Evolutionary conservation across 2,113 vertebrate genomes (phyloP).

Genomic region (Channa maculata): DNA sequence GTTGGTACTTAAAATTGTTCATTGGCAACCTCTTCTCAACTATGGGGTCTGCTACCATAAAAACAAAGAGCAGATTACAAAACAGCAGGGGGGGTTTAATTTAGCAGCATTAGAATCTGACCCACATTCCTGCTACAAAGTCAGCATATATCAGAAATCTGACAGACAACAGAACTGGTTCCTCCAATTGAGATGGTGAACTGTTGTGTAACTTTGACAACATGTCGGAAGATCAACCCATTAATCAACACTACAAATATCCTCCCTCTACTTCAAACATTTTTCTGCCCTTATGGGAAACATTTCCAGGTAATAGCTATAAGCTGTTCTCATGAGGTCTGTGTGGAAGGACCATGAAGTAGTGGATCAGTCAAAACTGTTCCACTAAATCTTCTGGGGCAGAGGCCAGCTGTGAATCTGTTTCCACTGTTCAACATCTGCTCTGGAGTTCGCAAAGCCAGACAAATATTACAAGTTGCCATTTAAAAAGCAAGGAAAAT

Average conservation of each 20-base stretch:
- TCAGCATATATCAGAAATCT: conserved; percentile 40
- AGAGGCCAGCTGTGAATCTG: conserved; percentile 34
- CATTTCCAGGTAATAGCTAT: neutral
- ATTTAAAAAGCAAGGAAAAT: conserved; percentile 21
- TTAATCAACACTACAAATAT: neutral
- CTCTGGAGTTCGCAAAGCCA: conserved; percentile 31
- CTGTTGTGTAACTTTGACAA: conserved; percentile 18
- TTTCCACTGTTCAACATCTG: conserved; percentile 52
- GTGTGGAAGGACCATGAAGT: conserved; percentile 13
- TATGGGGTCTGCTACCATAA: conserved; percentile 29
- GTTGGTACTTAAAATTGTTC: conserved; percentile 40
- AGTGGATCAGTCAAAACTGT: conserved; percentile 58
- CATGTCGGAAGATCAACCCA: neutral
- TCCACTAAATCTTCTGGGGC: conserved; percentile 49
- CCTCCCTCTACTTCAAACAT: neutral
- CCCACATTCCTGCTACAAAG: conserved; percentile 61
- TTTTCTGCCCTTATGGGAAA: neutral
- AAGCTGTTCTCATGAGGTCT: conserved; percentile 7
- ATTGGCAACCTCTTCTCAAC: conserved; percentile 30
- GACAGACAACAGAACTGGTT: conserved; percentile 20
- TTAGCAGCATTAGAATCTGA: conserved; percentile 58
- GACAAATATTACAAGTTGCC: conserved; percentile 37
- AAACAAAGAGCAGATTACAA: conserved; percentile 61
- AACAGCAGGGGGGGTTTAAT: conserved; percentile 56
- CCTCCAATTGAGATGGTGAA: conserved; percentile 42